Percentiles rank a stretch among this genome's conserved stretches.
These are phyloP conservation scores for Tineola bisselliella DNA, from an alignment of 2,888 invertebrate species.

Conservation along the genomic window DNA sequence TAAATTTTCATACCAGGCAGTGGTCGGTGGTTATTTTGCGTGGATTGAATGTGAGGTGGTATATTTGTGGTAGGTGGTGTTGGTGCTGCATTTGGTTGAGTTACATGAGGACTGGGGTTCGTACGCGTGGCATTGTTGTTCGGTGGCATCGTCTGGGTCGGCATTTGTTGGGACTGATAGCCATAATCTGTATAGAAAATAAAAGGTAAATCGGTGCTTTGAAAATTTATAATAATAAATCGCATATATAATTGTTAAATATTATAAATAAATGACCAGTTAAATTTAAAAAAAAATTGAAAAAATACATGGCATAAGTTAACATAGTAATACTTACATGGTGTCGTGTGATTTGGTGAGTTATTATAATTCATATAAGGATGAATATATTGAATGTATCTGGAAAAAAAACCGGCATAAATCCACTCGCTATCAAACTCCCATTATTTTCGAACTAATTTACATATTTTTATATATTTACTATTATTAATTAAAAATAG, in stretches of 20 bases:
- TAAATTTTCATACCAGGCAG: background rate
- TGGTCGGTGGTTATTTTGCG: background rate
- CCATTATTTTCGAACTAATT: too few species aligned
- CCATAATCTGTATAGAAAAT: background rate
- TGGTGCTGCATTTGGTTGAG: background rate
- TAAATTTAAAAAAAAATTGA: background rate
- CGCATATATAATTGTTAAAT: background rate
- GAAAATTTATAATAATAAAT: too few species aligned
- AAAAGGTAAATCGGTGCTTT: too few species aligned
- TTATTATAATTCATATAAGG: background rate
- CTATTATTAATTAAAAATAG: too few species aligned
- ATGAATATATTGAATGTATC: background rate
- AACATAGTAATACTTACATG: constrained; percentile 8
- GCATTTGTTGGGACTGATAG: background rate
- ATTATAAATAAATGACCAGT: background rate
- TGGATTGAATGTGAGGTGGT: background rate
- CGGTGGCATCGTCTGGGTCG: background rate
- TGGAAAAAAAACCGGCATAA: background rate
- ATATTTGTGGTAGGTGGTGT: background rate
- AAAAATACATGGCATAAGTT: too few species aligned
- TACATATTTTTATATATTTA: too few species aligned
- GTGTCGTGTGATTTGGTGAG: background rate
- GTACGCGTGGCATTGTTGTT: background rate
- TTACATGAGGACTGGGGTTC: background rate
- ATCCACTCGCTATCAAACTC: too few species aligned